These are phyloP conservation scores for Polymixis lichenea DNA, from an alignment of 2,888 invertebrate species.

Conservation along the genomic window DNA sequence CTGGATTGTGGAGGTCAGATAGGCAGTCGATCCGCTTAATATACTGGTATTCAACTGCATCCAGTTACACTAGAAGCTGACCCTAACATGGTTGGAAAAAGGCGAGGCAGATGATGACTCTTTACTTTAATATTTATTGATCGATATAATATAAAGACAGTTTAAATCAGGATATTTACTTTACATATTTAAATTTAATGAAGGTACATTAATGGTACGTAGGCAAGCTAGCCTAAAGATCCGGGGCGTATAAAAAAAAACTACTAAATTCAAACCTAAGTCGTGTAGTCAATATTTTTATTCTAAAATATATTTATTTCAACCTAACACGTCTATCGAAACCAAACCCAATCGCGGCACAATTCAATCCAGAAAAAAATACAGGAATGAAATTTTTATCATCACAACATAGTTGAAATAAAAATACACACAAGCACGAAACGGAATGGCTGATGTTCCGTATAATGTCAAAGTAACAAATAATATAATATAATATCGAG, in stretches of 20 bases:
- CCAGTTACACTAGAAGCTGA: too few relatives aligned
- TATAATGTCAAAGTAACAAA: not conserved
- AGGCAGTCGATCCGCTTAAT: too few relatives aligned
- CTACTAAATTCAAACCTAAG: not conserved
- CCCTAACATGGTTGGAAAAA: too few relatives aligned
- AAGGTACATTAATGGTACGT: not conserved
- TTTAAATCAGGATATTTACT: too few relatives aligned
- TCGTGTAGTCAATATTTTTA: not conserved
- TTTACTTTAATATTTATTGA: too few relatives aligned
- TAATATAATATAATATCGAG: not conserved
- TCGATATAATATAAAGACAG: not conserved
- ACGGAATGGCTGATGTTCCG: constrained; percentile 17
- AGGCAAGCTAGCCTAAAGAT: not conserved
- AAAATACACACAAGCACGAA: not conserved
- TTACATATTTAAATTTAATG: too few relatives aligned
- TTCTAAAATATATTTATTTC: constrained; percentile 5
- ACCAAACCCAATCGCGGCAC: constrained; percentile 23
- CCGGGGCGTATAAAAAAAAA: not conserved
- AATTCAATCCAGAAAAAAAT: constrained; percentile 21
- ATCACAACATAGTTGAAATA: constrained; percentile 6
- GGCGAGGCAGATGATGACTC: too few relatives aligned
- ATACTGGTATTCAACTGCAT: too few relatives aligned
- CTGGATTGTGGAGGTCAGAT: too few relatives aligned
- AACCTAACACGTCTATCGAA: constrained; percentile 1
- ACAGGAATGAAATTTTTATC: constrained; percentile 20